Base-by-base conservation (phyloP, 2,797 vertebrate genomes). In the Taenioides sp. region DNA sequence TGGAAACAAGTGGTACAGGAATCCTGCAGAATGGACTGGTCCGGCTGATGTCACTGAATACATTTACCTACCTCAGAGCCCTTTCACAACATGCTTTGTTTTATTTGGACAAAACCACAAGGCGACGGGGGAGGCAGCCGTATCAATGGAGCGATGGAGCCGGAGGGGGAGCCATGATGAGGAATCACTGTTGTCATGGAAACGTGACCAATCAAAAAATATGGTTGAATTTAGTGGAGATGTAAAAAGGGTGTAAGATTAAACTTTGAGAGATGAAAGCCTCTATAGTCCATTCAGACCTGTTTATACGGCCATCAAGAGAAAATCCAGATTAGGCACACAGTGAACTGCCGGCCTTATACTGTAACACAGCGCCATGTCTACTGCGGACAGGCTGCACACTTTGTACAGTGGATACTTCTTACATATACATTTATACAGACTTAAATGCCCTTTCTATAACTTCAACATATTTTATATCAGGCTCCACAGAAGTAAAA, bases 51-150 rank as follows among this genome's bases (percentile, higher is more conserved):
- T 96, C 96, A 96, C 93, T 87, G 96, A 96, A 97, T 98, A 96
- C 94, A 97, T 98, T 97, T 97, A 97, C 97, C 97, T 97, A 96
- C 97, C 96, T 96, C 96, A 95, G 95, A 58, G 97, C 84, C 86
- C 93, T 96, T 97, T 98, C 96, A 97, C 82, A 74, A 81, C 5
- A 80, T 54, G 88, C 89, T 93, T 94, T 94, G 93, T 94, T 93
- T 93, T 92, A 91, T 92, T 87, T 83, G 82, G 87, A 91, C 87
- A 91, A 88, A 91, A 84, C 64, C 89, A 78, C 78, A 76, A 76
- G 79, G 79, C 85, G 89, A 89, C 92, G 92, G 94, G 91, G 82
- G 91, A 89, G 89, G 84, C 22, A 78, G 84, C 7, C 1, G 55
- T 89, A 84, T 90, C 88, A 91, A 91, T 90, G 84, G 83, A 80